These are phyloP conservation scores for Thamnaconus septentrionalis DNA, from an alignment of 2,113 vertebrate genomes.

Conservation along the genomic window DNA sequence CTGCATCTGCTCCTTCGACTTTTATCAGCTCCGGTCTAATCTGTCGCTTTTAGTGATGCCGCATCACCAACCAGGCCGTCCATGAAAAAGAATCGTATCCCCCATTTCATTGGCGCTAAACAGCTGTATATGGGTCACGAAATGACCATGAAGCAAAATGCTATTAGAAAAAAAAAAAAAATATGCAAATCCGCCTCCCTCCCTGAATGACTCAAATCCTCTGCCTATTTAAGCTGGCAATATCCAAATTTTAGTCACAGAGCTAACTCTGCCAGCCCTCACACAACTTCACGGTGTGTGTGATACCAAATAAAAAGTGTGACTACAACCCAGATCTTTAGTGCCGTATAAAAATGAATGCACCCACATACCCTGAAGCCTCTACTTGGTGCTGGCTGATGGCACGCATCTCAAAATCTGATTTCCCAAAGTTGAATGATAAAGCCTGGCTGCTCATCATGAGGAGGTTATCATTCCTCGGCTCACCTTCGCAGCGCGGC, in stretches of 20 bases:
- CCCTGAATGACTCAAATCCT: slow-evolving; percentile 4
- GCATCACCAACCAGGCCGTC: background rate
- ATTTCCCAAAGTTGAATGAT: background rate
- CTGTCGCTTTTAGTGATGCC: background rate
- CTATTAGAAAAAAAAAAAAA: background rate
- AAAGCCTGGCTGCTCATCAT: too few relatives aligned
- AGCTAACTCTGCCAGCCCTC: background rate
- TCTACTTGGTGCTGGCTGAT: background rate
- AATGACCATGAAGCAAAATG: slow-evolving; percentile 1
- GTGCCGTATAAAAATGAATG: background rate
- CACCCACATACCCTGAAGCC: background rate
- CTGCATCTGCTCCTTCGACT: background rate
- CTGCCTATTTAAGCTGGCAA: background rate
- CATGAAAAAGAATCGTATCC: background rate
- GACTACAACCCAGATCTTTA: background rate
- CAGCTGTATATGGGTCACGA: background rate
- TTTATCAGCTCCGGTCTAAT: background rate
- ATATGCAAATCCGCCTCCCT: background rate
- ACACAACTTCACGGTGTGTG: background rate
- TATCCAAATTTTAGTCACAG: background rate
- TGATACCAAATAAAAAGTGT: background rate
- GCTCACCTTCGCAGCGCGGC: slow-evolving; percentile 91
- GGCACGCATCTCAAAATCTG: background rate
- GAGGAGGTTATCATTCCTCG: background rate
- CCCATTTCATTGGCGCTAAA: background rate